Evolutionary conservation across 2,113 vertebrate genomes (phyloP).

Genomic region (Antechinus flavipes): DNA sequence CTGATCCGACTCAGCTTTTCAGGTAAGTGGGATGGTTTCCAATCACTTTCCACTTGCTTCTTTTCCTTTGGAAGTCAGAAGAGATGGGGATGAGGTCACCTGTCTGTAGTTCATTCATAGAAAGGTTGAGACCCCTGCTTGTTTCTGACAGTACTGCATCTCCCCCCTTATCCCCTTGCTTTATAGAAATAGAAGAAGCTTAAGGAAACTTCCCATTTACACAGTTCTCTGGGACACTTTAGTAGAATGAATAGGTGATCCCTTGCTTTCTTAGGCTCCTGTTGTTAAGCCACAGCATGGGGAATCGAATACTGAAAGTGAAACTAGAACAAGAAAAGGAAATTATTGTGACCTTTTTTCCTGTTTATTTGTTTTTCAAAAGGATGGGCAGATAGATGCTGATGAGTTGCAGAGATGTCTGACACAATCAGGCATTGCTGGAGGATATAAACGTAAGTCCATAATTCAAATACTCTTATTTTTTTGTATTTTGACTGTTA

Average conservation of each 20-base stretch:
- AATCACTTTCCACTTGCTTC: not conserved
- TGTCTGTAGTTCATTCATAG: not conserved
- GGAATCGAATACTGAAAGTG: slow-evolving; percentile 44
- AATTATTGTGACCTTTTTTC: slow-evolving; percentile 37
- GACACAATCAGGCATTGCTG: slow-evolving; percentile 91
- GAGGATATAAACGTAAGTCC: slow-evolving; percentile 92
- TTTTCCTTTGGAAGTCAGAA: not conserved
- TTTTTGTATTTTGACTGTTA: not conserved
- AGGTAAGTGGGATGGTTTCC: not conserved
- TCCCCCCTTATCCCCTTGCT: not conserved
- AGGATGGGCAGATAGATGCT: slow-evolving; percentile 95
- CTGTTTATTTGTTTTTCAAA: slow-evolving; percentile 56
- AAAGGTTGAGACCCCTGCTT: not conserved
- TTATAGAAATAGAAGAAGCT: not conserved
- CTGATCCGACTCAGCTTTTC: not conserved
- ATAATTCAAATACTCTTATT: not conserved
- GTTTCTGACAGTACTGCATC: not conserved
- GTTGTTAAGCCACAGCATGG: not conserved
- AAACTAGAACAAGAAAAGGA: slow-evolving; percentile 50
- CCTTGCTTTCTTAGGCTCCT: not conserved
- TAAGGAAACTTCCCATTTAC: not conserved
- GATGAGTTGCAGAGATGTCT: slow-evolving; percentile 96
- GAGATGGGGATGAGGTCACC: not conserved
- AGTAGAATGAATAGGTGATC: not conserved
- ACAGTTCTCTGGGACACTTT: not conserved